Evolutionary conservation across 2,113 vertebrate species (phyloP).

Genomic region (Erythrolamprus reginae): DNA sequence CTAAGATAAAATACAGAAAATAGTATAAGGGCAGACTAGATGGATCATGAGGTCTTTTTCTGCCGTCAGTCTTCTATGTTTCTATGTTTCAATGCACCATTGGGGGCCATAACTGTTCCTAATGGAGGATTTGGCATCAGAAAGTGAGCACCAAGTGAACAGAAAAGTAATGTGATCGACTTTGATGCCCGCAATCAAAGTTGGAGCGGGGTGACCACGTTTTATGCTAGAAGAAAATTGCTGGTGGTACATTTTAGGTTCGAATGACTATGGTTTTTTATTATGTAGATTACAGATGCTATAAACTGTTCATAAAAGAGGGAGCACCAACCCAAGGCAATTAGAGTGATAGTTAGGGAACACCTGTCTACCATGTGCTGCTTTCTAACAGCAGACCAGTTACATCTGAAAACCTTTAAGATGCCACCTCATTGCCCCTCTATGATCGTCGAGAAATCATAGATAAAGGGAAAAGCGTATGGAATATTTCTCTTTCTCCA

Average conservation of each 20-base stretch:
- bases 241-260: background rate
- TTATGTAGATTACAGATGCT: background rate
- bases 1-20: too few relatives aligned
- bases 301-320: background rate
- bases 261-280: background rate
- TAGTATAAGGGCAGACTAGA: too few relatives aligned
- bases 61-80: too few relatives aligned
- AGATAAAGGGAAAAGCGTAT: too few relatives aligned
- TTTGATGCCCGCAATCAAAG: background rate
- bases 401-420: background rate
- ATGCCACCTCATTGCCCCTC: background rate
- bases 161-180: background rate
- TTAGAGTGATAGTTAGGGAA: background rate
- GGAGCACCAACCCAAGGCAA: background rate
- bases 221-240: background rate
- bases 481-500: background rate
- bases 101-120: background rate
- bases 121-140: background rate
- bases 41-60: too few relatives aligned
- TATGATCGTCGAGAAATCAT: background rate
- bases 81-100: too few relatives aligned
- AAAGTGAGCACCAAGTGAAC: background rate
- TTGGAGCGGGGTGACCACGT: rapidly evolving
- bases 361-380: background rate
- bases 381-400: background rate